Evolutionary conservation across 2,113 vertebrate species (phyloP).

Genomic region (Oxygymnocypris stewartii): DNA sequence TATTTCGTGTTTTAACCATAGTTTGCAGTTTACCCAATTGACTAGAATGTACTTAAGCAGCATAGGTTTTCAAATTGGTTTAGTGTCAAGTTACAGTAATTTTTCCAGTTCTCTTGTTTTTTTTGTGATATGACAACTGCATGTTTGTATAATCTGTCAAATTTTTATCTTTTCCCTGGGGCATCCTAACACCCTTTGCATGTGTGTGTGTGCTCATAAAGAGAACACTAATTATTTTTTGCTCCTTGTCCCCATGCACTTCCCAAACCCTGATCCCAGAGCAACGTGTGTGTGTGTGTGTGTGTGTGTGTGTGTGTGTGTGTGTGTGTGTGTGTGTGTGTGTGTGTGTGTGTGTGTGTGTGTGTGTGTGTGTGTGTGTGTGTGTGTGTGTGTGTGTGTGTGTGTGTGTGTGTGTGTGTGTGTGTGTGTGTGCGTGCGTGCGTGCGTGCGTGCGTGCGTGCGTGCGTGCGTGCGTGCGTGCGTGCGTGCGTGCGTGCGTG

Average conservation of each 20-base stretch:
- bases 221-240: conserved; percentile 59
- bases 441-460: too few species aligned
- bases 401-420: too few species aligned
- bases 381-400: too few species aligned
- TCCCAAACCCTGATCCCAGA: conserved; percentile 51
- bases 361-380: too few species aligned
- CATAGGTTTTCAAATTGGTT: neutral
- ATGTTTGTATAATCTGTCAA: neutral
- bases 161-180: neutral
- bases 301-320: too few species aligned
- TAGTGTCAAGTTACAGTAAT: neutral
- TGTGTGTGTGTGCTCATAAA: conserved; percentile 48
- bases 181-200: neutral
- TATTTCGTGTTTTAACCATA: neutral
- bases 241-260: conserved; percentile 53
- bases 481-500: too few species aligned
- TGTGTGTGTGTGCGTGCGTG: too few species aligned
- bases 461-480: too few species aligned
- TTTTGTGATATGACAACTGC: neutral
- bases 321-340: too few species aligned
- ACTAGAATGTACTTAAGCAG: neutral
- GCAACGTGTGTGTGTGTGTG: too few species aligned
- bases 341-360: too few species aligned
- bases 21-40: neutral
- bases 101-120: neutral